These are phyloP conservation scores for Platyrinchus mystaceus DNA, from an alignment of 2,797 vertebrate species.

Conservation along the genomic window DNA sequence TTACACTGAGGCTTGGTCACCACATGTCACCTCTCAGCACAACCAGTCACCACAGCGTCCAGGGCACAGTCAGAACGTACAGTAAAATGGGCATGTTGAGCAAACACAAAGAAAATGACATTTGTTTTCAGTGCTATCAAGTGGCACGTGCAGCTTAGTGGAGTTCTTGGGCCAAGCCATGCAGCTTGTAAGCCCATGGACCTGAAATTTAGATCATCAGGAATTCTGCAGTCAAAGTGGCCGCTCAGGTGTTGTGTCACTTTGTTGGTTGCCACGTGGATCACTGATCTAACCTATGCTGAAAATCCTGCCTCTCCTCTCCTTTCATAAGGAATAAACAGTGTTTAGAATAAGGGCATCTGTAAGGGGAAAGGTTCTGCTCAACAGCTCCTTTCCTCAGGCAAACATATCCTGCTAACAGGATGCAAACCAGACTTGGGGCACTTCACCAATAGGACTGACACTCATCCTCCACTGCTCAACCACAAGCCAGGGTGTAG, in stretches of 20 bases:
- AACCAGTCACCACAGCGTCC: background rate
- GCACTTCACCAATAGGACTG: background rate
- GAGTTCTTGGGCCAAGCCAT: background rate
- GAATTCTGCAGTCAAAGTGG: background rate
- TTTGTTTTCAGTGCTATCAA: background rate
- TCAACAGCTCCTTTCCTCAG: background rate
- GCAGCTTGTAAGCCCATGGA: background rate
- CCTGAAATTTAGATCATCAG: background rate
- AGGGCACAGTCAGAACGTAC: background rate
- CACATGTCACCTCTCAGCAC: background rate
- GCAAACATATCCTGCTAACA: background rate
- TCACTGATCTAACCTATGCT: background rate
- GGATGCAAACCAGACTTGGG: background rate
- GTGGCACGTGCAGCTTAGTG: background rate
- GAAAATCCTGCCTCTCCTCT: background rate
- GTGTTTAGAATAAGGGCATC: background rate
- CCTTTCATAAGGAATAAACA: background rate
- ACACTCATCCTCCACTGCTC: background rate
- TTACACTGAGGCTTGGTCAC: fast-evolving
- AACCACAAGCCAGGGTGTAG: background rate
- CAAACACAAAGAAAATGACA: fast-evolving
- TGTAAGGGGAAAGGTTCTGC: background rate
- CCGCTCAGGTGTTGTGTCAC: fast-evolving
- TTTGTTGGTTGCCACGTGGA: fast-evolving
- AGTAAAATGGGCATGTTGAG: fast-evolving